Evolutionary conservation across 2,888 invertebrate species (phyloP).

Genomic region (Gnatocerus cornutus): DNA sequence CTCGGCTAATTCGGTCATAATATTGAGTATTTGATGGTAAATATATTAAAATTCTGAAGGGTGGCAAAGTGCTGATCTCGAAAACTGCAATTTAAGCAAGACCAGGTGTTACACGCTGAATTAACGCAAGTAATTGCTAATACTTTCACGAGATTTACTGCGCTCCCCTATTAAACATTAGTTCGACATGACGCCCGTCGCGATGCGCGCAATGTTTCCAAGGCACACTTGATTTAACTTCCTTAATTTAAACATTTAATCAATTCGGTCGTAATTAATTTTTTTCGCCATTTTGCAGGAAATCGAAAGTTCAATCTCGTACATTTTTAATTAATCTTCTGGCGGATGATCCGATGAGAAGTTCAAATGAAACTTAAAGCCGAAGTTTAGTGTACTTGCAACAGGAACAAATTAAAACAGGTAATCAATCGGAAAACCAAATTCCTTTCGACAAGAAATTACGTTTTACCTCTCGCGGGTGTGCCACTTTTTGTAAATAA

Average conservation of each 20-base stretch:
- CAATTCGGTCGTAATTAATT: slow-evolving; percentile 64
- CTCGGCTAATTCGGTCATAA: slow-evolving; percentile 29
- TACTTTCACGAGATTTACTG: slow-evolving; percentile 69
- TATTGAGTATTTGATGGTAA: slow-evolving; percentile 40
- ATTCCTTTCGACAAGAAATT: slow-evolving; percentile 1
- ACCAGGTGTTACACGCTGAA: slow-evolving; percentile 69
- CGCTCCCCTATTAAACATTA: slow-evolving; percentile 67
- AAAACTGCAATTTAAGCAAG: slow-evolving; percentile 66
- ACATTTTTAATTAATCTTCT: slow-evolving; percentile 45
- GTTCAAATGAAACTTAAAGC: slow-evolving; percentile 21
- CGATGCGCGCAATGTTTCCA: slow-evolving; percentile 47
- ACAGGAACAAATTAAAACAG: slow-evolving; percentile 11
- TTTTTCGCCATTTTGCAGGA: slow-evolving; percentile 51
- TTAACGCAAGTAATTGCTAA: slow-evolving; percentile 71
- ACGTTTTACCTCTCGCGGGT: not conserved
- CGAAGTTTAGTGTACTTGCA: slow-evolving; percentile 12
- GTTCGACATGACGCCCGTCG: slow-evolving; percentile 64
- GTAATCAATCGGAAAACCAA: slow-evolving; percentile 16
- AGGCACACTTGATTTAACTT: slow-evolving; percentile 65
- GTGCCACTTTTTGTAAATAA: not conserved
- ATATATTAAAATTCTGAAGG: slow-evolving; percentile 55
- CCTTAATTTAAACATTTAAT: slow-evolving; percentile 66
- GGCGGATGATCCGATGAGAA: slow-evolving; percentile 2
- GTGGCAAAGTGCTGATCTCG: slow-evolving; percentile 59
- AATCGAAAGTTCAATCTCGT: slow-evolving; percentile 36